Conservation (phyloP, 2,797 vertebrate genomes). For the Mus spretus region DNA sequence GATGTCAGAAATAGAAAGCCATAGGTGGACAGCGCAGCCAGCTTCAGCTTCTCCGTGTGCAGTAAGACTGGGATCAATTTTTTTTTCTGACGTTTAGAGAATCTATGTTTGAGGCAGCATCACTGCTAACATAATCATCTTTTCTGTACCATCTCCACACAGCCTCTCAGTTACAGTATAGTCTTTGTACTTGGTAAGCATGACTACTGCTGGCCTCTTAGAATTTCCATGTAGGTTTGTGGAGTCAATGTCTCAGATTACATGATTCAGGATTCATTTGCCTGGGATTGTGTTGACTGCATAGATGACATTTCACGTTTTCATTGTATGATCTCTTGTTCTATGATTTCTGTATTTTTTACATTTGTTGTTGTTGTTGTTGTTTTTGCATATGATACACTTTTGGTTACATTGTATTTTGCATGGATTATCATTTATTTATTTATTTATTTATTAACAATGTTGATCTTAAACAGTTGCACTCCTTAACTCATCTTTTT, state of each 20-base stretch:
- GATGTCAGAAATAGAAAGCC: background rate
- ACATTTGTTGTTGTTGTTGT: background rate
- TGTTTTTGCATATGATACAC: background rate
- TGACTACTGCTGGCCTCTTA: conserved; percentile 7
- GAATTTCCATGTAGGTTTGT: conserved; percentile 21
- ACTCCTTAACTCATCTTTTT: background rate
- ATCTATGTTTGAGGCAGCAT: background rate
- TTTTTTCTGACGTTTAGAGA: fast-evolving
- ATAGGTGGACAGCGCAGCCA: background rate
- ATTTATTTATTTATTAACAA: background rate
- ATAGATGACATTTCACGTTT: background rate
- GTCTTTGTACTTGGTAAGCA: conserved; percentile 20
- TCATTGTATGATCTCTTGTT: conserved; percentile 9
- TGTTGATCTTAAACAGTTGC: background rate
- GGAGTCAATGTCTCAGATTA: background rate
- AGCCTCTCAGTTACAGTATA: conserved; percentile 28
- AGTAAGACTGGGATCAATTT: background rate
- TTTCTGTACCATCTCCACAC: fast-evolving
- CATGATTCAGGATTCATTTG: background rate
- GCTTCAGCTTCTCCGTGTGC: background rate
- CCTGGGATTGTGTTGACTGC: background rate
- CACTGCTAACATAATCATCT: too few species aligned
- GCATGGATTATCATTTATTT: background rate
- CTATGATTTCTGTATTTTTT: background rate
- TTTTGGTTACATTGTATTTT: background rate